phyloP scores from a whole-genome alignment of 2,888 invertebrate species.

The Lepidochrysops patricia region DNA sequence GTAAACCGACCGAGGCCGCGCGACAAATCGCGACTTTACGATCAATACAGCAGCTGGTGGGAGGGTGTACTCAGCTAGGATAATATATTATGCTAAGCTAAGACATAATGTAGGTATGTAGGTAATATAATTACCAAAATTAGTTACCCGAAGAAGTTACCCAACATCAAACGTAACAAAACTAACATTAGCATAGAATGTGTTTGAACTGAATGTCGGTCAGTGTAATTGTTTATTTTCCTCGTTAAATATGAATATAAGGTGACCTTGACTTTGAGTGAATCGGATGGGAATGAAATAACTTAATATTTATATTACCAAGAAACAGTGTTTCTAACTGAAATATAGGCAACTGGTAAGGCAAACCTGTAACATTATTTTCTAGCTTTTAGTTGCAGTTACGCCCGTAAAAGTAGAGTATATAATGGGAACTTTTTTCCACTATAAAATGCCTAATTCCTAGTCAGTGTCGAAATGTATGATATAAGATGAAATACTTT shows the following conservation, averaged over 20 bases:
- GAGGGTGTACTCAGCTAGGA: conserved; percentile 29
- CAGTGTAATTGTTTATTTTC: conserved; percentile 13
- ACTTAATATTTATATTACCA: not conserved
- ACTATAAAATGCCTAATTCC: too few species aligned
- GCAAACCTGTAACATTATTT: too few species aligned
- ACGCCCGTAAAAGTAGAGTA: too few species aligned
- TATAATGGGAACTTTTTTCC: too few species aligned
- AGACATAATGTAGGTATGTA: too few species aligned
- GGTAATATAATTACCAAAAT: not conserved
- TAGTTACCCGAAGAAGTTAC: not conserved
- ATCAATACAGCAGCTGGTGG: conserved; percentile 48
- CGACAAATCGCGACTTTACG: conserved; percentile 46
- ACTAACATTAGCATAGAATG: not conserved
- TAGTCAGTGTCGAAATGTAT: too few species aligned
- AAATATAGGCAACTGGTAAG: too few species aligned
- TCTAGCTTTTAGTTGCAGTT: too few species aligned
- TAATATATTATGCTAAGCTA: too few species aligned
- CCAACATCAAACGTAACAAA: not conserved
- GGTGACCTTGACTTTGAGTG: conserved; percentile 19
- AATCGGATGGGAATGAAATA: conserved; percentile 14
- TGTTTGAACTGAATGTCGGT: conserved; percentile 4
- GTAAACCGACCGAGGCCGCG: conserved; percentile 56
- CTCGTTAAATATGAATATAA: conserved; percentile 14
- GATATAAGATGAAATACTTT: too few species aligned
- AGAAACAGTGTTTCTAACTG: not conserved